Evolutionary conservation across 2,888 invertebrate species (phyloP), one percentile per base, ranked within the genome.

Genomic region (Eristalis tenax): DNA sequence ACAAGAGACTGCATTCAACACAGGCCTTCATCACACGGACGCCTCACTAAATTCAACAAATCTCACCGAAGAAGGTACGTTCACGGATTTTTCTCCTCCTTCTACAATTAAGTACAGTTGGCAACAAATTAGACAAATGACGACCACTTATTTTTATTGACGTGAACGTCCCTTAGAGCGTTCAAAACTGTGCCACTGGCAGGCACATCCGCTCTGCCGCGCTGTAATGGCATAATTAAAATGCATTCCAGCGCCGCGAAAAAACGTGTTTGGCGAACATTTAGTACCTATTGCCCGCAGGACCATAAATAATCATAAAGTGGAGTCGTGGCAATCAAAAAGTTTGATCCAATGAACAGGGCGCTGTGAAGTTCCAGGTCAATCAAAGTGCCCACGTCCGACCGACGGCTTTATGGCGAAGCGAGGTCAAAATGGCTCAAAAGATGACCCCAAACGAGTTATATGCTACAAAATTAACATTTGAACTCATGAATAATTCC

Each of bases 1-100:
- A 88, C 92, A 93, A 85, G 91, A 93, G 89, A 91, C 92, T 65
- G 90, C 90, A 22, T 89, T 90, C 68, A 90, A 90, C 74, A 89
- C 91, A 79, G 92, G 91, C 89, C 90, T 90, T 61, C 86, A 74
- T 70, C 91, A 89, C 66, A 91, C 90, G 83, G 89, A 90, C 81
- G 77, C 86, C 76, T 87, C 83, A 82, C 73, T 82, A 71, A 86
- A 86, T 80, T 78, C 88, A 76, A 89, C 89, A 82, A 84, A 87
- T 79, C 83, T 73, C 64, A 84, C 70, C 81, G 63, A 71, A 87
- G 88, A 88, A 85, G 89, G 89, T 89, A 85, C 6, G 28, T 68
- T 43, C 11, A 40, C 11, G 13, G 32, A 64, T 40, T 15, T 64
- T 43, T 35, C 50, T 6, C 3, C 26, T 26, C 26, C 3, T n/a